These are phyloP conservation scores for Myotis myotis DNA, from an alignment of 2,797 vertebrate genomes.

Conservation along the genomic window DNA sequence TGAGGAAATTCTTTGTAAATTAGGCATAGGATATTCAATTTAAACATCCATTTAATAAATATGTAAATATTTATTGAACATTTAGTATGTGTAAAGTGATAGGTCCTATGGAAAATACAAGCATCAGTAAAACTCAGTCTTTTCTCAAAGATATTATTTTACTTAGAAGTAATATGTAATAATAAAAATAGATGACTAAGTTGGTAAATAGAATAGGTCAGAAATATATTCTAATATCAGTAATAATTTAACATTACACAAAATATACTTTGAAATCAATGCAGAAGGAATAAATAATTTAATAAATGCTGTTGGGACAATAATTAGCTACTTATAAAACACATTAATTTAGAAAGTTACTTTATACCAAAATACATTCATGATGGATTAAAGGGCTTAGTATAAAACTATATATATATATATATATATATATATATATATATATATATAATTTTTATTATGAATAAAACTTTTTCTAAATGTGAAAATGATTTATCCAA, in stretches of 20 bases:
- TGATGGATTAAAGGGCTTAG: neutral
- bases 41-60: conserved; percentile 57
- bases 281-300: neutral
- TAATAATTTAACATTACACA: neutral
- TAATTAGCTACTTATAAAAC: neutral
- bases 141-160: conserved; percentile 35
- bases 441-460: neutral
- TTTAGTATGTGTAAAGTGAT: conserved; percentile 63
- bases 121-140: conserved; percentile 32
- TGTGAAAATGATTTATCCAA: conserved; percentile 1
- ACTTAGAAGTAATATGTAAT: conserved; percentile 20
- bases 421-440: neutral
- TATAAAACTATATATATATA: neutral
- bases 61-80: conserved; percentile 66
- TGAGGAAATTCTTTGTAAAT: conserved; percentile 72
- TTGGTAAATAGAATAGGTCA: conserved; percentile 26
- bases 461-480: conserved; percentile 20
- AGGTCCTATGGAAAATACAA: conserved; percentile 36
- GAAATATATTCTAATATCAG: neutral
- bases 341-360: conserved; percentile 30
- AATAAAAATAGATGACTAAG: conserved; percentile 25
- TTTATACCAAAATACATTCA: neutral
- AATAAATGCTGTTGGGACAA: neutral
- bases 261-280: neutral
- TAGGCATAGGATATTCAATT: conserved; percentile 62